Conservation (phyloP, 2,797 vertebrate genomes). For the Mormyrus proboscirostris region DNA sequence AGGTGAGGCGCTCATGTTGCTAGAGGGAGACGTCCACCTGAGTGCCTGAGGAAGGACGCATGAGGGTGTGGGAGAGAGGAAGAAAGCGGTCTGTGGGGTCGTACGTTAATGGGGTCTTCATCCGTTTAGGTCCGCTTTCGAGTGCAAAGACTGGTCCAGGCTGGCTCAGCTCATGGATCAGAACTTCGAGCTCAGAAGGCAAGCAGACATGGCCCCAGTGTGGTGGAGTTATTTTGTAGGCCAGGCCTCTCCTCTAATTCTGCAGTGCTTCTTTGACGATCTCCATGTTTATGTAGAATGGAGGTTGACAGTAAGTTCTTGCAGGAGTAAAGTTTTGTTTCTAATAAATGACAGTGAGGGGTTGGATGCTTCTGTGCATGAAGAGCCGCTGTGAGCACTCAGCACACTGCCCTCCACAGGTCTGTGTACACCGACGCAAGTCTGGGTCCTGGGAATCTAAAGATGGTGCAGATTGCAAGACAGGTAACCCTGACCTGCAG, state of each 20-base stretch:
- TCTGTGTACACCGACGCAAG: slow-evolving; percentile 67
- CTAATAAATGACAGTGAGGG: not conserved
- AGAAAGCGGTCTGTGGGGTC: not conserved
- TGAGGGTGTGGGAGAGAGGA: not conserved
- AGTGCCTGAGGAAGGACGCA: not conserved
- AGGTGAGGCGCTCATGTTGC: slow-evolving; percentile 33
- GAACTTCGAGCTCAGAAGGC: slow-evolving; percentile 73
- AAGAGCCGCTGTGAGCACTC: not conserved
- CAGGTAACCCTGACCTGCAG: slow-evolving; percentile 49
- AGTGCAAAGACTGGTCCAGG: slow-evolving; percentile 54
- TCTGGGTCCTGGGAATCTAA: slow-evolving; percentile 69
- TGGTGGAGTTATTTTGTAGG: not conserved
- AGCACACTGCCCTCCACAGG: slow-evolving; percentile 39
- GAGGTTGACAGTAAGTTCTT: not conserved
- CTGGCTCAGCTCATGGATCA: slow-evolving; percentile 68
- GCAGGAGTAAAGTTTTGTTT: not conserved
- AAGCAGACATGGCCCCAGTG: slow-evolving; percentile 5
- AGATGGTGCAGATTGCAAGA: slow-evolving; percentile 67
- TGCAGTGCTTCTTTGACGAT: not conserved
- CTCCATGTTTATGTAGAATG: not conserved
- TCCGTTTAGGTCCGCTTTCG: slow-evolving; percentile 49
- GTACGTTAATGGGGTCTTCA: not conserved
- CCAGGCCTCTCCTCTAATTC: not conserved
- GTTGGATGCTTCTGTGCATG: slow-evolving; percentile 2
- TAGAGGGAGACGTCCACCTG: not conserved